A percentile compares a stretch with the other conserved stretches of the same genome.
phyloP scores from a whole-genome alignment of 2,113 vertebrate genomes.

The Cnemophilus loriae region DNA sequence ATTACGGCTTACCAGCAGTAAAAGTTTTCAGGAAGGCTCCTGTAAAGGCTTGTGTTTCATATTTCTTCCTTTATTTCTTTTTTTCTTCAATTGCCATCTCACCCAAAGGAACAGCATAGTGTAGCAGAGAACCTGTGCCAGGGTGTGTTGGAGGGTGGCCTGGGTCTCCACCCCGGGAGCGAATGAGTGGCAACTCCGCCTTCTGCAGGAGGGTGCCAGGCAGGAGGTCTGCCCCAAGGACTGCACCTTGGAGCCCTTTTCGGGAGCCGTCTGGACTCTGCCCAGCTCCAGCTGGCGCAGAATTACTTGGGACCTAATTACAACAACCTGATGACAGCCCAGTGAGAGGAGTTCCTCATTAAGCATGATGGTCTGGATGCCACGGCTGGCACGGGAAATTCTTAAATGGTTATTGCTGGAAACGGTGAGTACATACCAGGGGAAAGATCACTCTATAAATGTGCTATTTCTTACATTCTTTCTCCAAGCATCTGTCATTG shows the following conservation, averaged over 20 bases:
- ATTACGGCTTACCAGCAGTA: neutral
- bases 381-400: neutral
- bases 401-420: slow-evolving; percentile 11
- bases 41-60: neutral
- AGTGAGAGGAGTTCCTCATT: neutral
- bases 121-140: neutral
- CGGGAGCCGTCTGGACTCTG: neutral
- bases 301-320: neutral
- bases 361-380: slow-evolving; percentile 21
- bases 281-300: neutral
- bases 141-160: neutral
- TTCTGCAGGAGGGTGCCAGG: neutral
- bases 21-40: neutral
- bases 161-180: fast-evolving
- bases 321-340: slow-evolving; percentile 37
- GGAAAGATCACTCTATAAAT: slow-evolving; percentile 37
- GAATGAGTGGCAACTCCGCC: neutral
- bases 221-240: neutral
- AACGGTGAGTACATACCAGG: neutral
- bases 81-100: neutral
- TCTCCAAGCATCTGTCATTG: slow-evolving; percentile 20
- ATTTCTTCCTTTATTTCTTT: neutral
- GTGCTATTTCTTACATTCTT: neutral
- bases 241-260: neutral
- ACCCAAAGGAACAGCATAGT: fast-evolving